A percentile compares a stretch with the other conserved stretches of the same genome.
Conservation (phyloP, 2,888 invertebrate genomes). For the Macrophya alboannulata region DNA sequence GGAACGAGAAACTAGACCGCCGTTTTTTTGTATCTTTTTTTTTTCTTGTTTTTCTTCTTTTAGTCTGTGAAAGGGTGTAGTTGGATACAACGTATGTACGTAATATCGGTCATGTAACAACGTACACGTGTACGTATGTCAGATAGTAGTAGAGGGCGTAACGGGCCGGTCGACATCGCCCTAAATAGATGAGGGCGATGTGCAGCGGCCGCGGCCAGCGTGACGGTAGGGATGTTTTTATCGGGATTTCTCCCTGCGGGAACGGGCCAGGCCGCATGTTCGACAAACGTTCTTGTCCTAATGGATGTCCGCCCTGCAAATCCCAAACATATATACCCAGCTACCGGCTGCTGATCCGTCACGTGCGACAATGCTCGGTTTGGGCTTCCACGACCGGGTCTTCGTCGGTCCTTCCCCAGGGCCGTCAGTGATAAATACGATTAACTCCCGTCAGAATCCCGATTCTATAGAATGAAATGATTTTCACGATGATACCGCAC, state of each 20-base stretch:
- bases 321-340: neutral
- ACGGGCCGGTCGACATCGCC: neutral
- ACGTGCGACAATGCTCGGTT: constrained; percentile 37
- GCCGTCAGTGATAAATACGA: constrained; percentile 32
- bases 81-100: neutral
- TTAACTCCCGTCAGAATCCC: constrained; percentile 6
- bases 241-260: constrained; percentile 23
- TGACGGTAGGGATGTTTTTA: constrained; percentile 20
- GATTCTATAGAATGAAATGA: constrained; percentile 10
- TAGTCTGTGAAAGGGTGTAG: neutral
- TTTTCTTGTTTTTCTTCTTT: neutral
- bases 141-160: constrained; percentile 8
- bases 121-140: constrained; percentile 2
- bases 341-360: constrained; percentile 29
- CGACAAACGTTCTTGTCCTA: constrained; percentile 48
- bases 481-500: constrained; percentile 26
- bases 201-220: constrained; percentile 14
- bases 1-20: neutral
- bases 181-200: constrained; percentile 31
- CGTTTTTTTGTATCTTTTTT: neutral
- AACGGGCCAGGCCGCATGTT: constrained; percentile 10
- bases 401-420: neutral
- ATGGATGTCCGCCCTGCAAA: constrained; percentile 37
- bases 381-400: neutral
- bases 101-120: constrained; percentile 3